Base-by-base conservation (phyloP, 2,797 vertebrate genomes). In the Phyllotis vaccarum region DNA sequence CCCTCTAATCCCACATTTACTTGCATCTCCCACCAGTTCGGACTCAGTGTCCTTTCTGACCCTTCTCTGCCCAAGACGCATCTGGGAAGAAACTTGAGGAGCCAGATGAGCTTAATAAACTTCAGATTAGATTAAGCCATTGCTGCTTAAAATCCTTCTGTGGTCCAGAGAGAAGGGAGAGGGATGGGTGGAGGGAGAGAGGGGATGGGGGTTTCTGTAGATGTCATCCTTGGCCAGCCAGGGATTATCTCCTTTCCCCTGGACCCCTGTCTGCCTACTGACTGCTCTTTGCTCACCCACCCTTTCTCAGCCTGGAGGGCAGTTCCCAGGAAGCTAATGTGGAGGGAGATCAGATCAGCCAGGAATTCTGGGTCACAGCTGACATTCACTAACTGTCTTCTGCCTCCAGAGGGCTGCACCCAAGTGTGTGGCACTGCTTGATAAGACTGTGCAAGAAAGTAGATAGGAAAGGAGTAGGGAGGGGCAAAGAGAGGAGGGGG, bases 341-440 rank as follows among this genome's bases (percentile, higher is more conserved):
- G 34, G 46, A 86, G 62, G 83, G 37, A 68, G 83, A 86, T 82
- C 40, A 56, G 60, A 76, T 49, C n/a, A 62, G n/a, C 66, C 12
- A 1, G 34, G 14, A 17, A 74, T 64, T 86, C 31, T 83, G 16
- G 74, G 68, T 52, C 40, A n/a, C 52, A 83, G 27, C 1, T 3
- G 24, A 17, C 17, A 5, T 11, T 60, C 16, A 21, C 75, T 43
- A 40, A 13, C 22, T 14, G 22, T 62, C 21, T 68, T 86, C 66
- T 34, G 62, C 56, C 49, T 74, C 13, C 0, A 2, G 37, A 81
- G 10, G 7, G 10, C 54, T 2, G 12, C 21, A 46, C 9, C 14
- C 14, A 14, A 13, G 52, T 0, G 0, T 0, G 0, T 21, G 74
- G 56, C 75, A 58, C 34, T 6, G 13, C 12, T 46, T 43, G 52